A percentile compares a stretch with the other conserved stretches of the same genome.
phyloP scores from a whole-genome alignment of 2,888 invertebrate species.

The Dastarcus helophoroides region DNA sequence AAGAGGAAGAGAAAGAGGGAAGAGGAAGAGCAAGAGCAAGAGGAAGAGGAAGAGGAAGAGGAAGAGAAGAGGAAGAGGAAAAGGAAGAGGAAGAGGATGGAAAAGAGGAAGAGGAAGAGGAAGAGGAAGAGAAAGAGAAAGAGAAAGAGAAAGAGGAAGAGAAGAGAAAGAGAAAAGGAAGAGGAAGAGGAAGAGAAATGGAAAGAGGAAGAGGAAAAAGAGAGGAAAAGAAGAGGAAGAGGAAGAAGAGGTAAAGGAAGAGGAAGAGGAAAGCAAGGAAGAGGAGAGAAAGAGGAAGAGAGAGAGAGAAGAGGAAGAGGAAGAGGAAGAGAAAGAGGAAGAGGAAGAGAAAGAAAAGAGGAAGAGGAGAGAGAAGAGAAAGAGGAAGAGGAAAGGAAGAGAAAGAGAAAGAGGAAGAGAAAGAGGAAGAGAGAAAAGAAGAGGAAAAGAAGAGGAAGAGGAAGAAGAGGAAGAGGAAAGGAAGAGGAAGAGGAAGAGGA shows the following conservation, averaged over 20 bases:
- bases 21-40: conserved; percentile 2
- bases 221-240: background rate
- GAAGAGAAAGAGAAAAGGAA: background rate
- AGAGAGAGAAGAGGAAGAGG: background rate
- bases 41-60: conserved; percentile 2
- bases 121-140: background rate
- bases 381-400: background rate
- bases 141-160: background rate
- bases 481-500: conserved; percentile 3
- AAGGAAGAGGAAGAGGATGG: background rate
- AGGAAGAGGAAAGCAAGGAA: no score
- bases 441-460: background rate
- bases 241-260: no score
- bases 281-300: background rate
- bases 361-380: background rate
- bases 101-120: background rate
- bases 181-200: background rate
- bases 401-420: background rate
- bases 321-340: background rate
- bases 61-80: conserved; percentile 1
- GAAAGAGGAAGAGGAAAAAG: no score
- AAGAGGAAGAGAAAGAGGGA: background rate
- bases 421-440: background rate
- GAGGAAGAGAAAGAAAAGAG: background rate
- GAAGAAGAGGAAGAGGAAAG: background rate